Conservation (phyloP, 2,113 vertebrate species). For the Choloepus hoffmanni region DNA sequence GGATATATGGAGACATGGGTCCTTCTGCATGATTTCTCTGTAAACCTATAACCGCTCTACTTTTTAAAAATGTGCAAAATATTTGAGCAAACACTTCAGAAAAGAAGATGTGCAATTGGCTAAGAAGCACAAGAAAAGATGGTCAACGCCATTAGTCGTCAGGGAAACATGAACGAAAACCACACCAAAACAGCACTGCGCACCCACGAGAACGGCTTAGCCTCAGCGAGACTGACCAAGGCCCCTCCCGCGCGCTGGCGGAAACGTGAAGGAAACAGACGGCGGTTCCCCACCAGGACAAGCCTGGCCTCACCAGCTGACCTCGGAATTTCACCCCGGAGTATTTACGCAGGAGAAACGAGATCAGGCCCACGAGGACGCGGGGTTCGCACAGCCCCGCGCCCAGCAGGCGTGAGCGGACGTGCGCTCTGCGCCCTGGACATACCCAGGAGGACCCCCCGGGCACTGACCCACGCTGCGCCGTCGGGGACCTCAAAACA, state of each 20-base stretch:
- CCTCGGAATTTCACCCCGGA: neutral
- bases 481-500: no score
- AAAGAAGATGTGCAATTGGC: neutral
- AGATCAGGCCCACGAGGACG: neutral
- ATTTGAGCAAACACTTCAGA: neutral
- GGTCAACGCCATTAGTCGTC: fast-evolving
- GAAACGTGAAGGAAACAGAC: neutral
- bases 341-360: neutral
- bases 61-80: neutral
- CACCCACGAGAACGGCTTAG: neutral
- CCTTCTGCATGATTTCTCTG: no score
- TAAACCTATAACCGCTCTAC: no score
- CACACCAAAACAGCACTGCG: neutral
- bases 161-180: neutral
- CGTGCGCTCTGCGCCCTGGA: no score
- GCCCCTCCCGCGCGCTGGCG: neutral
- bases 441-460: no score
- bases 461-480: no score
- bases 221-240: no score
- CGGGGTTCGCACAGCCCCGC: no score
- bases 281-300: neutral
- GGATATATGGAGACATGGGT: no score
- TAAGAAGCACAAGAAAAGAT: no score
- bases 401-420: no score
- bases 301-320: neutral